Conservation (phyloP, 2,888 invertebrate genomes). For the Gastrophysa polygoni region DNA sequence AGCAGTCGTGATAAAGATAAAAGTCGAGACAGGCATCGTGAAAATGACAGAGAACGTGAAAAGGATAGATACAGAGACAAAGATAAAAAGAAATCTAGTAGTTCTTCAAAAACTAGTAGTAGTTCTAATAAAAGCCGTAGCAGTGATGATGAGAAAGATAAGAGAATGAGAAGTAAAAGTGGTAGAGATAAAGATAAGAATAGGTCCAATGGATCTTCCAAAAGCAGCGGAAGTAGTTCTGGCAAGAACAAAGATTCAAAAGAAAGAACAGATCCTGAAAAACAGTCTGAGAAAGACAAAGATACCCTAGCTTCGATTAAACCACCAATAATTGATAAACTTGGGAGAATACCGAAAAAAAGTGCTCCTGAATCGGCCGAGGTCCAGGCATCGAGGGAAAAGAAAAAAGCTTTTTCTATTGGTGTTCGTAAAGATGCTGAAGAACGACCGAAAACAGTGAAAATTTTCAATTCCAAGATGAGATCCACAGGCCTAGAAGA, state of each 20-base stretch:
- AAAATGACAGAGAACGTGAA: constrained; percentile 30
- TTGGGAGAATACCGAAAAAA: constrained; percentile 81
- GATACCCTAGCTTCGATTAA: constrained; percentile 70
- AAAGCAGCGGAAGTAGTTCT: constrained; percentile 20
- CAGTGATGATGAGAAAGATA: constrained; percentile 36
- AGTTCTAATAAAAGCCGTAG: constrained; percentile 43
- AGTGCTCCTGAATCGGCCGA: constrained; percentile 51
- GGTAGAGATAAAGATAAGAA: constrained; percentile 43
- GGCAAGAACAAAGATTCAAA: constrained; percentile 27
- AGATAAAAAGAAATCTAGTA: constrained; percentile 30
- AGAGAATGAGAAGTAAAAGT: constrained; percentile 47
- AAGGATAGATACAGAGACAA: constrained; percentile 48
- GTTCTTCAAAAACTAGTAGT: constrained; percentile 39
- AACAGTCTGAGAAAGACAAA: constrained; percentile 70
- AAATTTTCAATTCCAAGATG: constrained; percentile 89
- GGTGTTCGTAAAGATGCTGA: constrained; percentile 76
- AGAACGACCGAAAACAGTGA: constrained; percentile 85
- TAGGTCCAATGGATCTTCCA: constrained; percentile 16
- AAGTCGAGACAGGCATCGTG: constrained; percentile 25
- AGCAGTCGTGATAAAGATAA: constrained; percentile 34
- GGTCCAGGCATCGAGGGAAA: constrained; percentile 53
- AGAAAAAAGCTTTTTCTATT: constrained; percentile 78
- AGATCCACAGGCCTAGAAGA: constrained; percentile 90
- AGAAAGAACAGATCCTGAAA: constrained; percentile 57
- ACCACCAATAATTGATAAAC: constrained; percentile 72